These are phyloP conservation scores for Mus spretus DNA, from an alignment of 2,797 vertebrate genomes.

Conservation along the genomic window DNA sequence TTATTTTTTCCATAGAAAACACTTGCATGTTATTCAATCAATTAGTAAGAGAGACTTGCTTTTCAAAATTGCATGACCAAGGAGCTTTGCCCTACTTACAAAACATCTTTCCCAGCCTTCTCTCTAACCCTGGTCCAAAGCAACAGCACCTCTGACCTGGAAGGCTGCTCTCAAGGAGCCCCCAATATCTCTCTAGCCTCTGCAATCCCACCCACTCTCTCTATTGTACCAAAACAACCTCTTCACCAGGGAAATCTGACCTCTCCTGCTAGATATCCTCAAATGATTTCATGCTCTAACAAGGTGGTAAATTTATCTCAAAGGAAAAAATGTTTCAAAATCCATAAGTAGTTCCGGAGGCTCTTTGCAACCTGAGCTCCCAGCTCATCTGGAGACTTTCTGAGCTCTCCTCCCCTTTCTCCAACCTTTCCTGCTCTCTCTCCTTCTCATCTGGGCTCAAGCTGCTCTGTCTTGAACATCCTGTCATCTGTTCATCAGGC, in stretches of 20 bases:
- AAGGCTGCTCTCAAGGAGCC: not conserved
- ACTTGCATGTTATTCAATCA: conserved; percentile 15
- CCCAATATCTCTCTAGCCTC: not conserved
- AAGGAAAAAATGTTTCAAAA: conserved; percentile 48
- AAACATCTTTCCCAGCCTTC: conserved; percentile 9
- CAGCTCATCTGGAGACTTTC: not conserved
- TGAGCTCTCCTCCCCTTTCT: not conserved
- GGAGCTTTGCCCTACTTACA: conserved; percentile 2
- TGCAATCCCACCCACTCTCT: not conserved
- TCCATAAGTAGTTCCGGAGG: not conserved
- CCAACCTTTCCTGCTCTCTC: not conserved
- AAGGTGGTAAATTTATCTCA: not conserved
- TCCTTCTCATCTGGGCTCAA: not conserved
- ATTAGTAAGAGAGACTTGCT: conserved; percentile 41
- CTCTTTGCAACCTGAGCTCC: not conserved
- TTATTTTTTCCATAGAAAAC: not conserved
- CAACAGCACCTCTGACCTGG: not conserved
- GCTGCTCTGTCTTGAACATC: not conserved
- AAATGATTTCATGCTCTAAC: not conserved
- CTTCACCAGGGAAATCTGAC: conserved; percentile 23
- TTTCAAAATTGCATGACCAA: conserved; percentile 13
- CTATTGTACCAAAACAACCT: not conserved
- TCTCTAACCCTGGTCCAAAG: not conserved
- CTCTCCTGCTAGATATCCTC: not conserved
- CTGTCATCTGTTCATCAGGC: not conserved